Base-by-base conservation (phyloP, 1,140 invertebrate genomes). In the Aphaenogaster rudis region DNA sequence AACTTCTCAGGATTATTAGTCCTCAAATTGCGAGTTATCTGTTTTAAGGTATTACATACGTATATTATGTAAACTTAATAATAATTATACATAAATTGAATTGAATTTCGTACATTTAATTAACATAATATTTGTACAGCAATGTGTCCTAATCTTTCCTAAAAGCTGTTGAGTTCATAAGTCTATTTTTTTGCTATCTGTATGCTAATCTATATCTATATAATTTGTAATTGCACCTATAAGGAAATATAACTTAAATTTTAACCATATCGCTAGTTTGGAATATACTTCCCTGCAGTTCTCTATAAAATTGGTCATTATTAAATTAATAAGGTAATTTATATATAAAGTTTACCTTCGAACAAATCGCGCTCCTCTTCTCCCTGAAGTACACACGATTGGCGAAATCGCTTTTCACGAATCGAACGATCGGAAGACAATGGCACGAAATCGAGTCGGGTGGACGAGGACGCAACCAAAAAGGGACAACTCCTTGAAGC, bases 361-460 rank as follows among this genome's bases (percentile, higher is more conserved):
- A 33, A 61, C 11, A 61, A 64, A 48, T 89, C 61, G 39, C 61
- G 28, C 74, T 79, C 69, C 79, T 86, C 74, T 78, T 71, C 54
- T 54, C 33, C 3, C 8, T 15, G 6, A 9, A 50, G 82, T 57
- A 59, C 13, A 76, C 67, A 69, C 81, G 28, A 39, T 33, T 21
- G 42, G 21, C 28, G 42, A 66, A 66, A 86, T 80, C 67, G 88
- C 48, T 63, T 81, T 87, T 87, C 82, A 89, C 87, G 66, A 57
- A 50, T 63, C 69, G 66, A 48, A 67, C 78, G 17, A 39, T 80
- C 8, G 33, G 8, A 36, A 86, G 63, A 90, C 77, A 90, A 89
- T 89, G 71, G 39, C 57, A 39, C 88, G 64, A 72, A 89, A 81
- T 80, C 36, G 76, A 80, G 82, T 69, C 21, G 74, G 72, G 17